Evolutionary conservation across 2,888 invertebrate genomes (phyloP), one percentile per base, ranked within the genome.

Genomic region (Ochropleura leucogaster): DNA sequence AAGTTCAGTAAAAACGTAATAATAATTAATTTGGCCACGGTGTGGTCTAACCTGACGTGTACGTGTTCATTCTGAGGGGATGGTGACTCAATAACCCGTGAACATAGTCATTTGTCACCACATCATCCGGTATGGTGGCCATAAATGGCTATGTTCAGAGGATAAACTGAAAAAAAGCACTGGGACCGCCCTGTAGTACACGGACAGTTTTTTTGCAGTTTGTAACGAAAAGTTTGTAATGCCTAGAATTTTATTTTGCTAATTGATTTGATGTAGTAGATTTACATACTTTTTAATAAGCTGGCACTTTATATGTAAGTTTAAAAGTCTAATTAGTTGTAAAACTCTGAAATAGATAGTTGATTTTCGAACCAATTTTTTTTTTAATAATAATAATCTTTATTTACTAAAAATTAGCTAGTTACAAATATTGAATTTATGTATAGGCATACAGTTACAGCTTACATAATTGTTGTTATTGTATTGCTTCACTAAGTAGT

Each of bases 41-140:
- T 94, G 94, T 94, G 95, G 95, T 94, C 94, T 89, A 85, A 88
- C 85, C 77, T 87, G 88, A 90, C 89, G 79, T 87, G 85, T 90
- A 92, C 90, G 85, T 89, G 93, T 92, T 93, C 93, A 93, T 94
- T 89, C 87, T 81, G 88, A 85, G 85, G 89, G 93, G 92, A 93
- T 92, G 93, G 90, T 85, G 87, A 80, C 87, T 89, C 94, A 95
- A 96, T 95, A 94, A 94, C 88, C 91, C 96, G 95, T 95, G 95
- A 95, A 95, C 94, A 90, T 82, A 85, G 85, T 80, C 95, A 95
- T 96, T 96, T 95, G 94, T 96, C 96, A 95, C 87, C 85, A 91
- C 90, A 92, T 92, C 95, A 92, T 95, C 95, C 94, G 93, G 94
- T 95, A 91, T 62, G 89, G 93, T 92, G 87, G 70, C 94, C 90